Evolutionary conservation across 1,140 invertebrate species (phyloP).

Genomic region (Trachymyrmex septentrionalis): DNA sequence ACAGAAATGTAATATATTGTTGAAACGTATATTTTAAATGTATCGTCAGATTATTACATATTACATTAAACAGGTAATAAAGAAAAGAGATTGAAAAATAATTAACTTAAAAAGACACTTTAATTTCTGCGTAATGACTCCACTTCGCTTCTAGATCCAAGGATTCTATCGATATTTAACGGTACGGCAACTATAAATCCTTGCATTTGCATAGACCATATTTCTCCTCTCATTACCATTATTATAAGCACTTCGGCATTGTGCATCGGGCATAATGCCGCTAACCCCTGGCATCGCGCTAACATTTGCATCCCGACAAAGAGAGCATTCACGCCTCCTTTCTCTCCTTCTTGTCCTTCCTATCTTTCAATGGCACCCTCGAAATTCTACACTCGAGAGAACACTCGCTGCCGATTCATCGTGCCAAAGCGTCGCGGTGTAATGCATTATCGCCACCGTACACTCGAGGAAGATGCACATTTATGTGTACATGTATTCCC

Average conservation of each 20-base stretch:
- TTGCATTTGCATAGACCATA: conserved; percentile 77
- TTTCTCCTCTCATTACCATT: conserved; percentile 85
- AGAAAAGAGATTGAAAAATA: neutral
- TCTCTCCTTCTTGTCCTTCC: conserved; percentile 30
- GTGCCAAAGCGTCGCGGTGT: conserved; percentile 38
- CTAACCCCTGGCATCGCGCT: conserved; percentile 70
- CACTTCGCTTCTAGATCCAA: neutral
- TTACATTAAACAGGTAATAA: neutral
- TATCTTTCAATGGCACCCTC: conserved; percentile 58
- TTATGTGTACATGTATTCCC: conserved; percentile 2
- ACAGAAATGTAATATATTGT: neutral
- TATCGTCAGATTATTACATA: neutral
- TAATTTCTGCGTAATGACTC: neutral
- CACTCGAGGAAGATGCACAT: conserved; percentile 15
- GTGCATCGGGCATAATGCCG: conserved; percentile 77
- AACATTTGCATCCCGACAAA: conserved; percentile 84
- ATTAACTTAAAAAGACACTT: conserved; percentile 8
- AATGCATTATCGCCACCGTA: conserved; percentile 42
- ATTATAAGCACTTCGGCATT: conserved; percentile 81
- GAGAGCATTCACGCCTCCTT: conserved; percentile 82
- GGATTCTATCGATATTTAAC: neutral
- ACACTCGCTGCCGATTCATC: conserved; percentile 32
- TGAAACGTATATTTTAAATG: neutral
- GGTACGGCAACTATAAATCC: conserved; percentile 48
- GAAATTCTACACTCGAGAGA: conserved; percentile 61